phyloP scores from a whole-genome alignment of 2,888 invertebrate genomes.

The Caradrina clavipalpis region DNA sequence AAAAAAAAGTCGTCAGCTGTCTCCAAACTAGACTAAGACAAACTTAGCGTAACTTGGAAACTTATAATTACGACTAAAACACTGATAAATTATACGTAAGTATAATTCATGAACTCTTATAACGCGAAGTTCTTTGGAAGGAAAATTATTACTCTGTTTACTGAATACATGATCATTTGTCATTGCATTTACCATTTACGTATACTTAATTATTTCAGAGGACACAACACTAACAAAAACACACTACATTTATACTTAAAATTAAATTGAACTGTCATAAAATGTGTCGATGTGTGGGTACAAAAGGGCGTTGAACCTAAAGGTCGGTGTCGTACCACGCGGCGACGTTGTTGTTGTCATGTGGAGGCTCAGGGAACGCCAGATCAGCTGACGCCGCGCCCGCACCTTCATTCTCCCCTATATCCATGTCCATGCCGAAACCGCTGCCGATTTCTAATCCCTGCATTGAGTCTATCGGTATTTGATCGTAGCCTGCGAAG shows the following conservation, averaged over 20 bases:
- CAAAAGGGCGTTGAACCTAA: conserved; percentile 81
- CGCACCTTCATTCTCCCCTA: conserved; percentile 95
- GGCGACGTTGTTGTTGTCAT: conserved; percentile 97
- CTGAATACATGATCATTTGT: conserved; percentile 31
- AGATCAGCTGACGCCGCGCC: conserved; percentile 95
- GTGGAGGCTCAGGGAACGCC: conserved; percentile 95
- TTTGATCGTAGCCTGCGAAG: conserved; percentile 97
- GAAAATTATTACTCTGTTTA: conserved; percentile 3
- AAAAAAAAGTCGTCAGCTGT: conserved; percentile 59
- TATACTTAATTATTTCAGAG: conserved; percentile 22
- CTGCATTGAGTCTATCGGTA: conserved; percentile 99
- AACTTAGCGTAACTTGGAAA: conserved; percentile 77
- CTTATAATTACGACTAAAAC: conserved; percentile 39
- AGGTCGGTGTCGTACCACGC: conserved; percentile 99
- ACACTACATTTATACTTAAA: conserved; percentile 50
- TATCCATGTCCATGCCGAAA: conserved; percentile 97
- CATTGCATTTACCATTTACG: conserved; percentile 17
- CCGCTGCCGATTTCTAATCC: conserved; percentile 97
- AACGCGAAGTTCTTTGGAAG: conserved; percentile 17
- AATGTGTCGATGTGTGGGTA: conserved; percentile 39
- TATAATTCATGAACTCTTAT: conserved; percentile 46
- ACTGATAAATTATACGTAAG: conserved; percentile 46
- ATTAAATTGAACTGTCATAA: conserved; percentile 56
- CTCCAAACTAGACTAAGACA: conserved; percentile 75
- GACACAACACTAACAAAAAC: conserved; percentile 62